Conservation (phyloP, 2,888 invertebrate species). For the Netelia inedita region DNA sequence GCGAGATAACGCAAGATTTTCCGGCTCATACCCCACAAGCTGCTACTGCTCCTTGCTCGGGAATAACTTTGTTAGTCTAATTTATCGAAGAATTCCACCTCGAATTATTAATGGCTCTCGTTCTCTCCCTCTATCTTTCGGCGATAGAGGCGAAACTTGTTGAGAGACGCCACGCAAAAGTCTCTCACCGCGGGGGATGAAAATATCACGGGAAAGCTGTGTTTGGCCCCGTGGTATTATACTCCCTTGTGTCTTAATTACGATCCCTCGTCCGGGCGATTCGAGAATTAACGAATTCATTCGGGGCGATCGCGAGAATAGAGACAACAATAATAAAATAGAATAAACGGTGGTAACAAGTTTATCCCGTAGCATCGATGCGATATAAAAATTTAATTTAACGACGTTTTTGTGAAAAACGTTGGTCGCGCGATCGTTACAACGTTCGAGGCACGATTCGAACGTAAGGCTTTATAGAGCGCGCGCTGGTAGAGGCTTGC, state of each 20-base stretch:
- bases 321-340: constrained; percentile 20
- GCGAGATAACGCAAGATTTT: constrained; percentile 50
- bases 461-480: constrained; percentile 16
- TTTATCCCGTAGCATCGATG: no score
- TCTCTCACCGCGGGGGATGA: constrained; percentile 31
- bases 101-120: constrained; percentile 78
- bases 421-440: neutral
- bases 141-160: constrained; percentile 42
- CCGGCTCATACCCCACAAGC: constrained; percentile 30
- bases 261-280: neutral
- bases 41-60: constrained; percentile 64
- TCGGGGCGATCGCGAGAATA: neutral
- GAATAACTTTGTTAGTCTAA: constrained; percentile 80
- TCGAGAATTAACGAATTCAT: constrained; percentile 39
- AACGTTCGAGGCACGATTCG: neutral
- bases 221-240: constrained; percentile 27
- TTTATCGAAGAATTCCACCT: constrained; percentile 79
- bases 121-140: constrained; percentile 42
- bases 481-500: neutral
- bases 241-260: constrained; percentile 41
- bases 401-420: no score
- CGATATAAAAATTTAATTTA: no score
- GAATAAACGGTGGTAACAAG: neutral
- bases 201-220: constrained; percentile 43
- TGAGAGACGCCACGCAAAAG: constrained; percentile 53